Percentiles rank a stretch among this genome's conserved stretches.
phyloP scores from a whole-genome alignment of 2,797 vertebrate genomes.

The Orientallactaga sibirica region DNA sequence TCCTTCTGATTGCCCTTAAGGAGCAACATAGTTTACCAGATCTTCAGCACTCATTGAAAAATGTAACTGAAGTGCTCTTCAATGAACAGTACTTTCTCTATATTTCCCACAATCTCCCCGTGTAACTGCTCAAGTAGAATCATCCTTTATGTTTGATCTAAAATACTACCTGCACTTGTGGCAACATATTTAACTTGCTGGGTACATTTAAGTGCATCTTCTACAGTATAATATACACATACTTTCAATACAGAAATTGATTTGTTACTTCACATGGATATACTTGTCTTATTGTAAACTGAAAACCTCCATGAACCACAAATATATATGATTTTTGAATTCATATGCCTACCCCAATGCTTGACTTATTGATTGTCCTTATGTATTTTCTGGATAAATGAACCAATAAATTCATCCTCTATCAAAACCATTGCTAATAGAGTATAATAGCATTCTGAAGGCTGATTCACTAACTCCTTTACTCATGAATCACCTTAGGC shows the following conservation, averaged over 20 bases:
- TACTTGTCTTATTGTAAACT: constrained; percentile 9
- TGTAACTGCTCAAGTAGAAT: background rate
- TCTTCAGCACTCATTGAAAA: background rate
- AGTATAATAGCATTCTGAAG: constrained; percentile 46
- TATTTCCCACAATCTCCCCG: background rate
- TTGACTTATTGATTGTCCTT: background rate
- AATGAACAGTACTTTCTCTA: background rate
- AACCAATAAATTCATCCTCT: constrained; percentile 41
- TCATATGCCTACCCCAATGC: background rate
- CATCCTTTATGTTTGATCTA: background rate
- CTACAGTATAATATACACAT: constrained; percentile 9
- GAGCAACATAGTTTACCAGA: background rate
- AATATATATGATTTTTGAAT: background rate
- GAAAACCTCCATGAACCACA: background rate
- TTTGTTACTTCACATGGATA: background rate
- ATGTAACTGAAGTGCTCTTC: background rate
- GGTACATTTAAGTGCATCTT: background rate
- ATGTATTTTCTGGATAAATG: constrained; percentile 27
- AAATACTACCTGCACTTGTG: background rate
- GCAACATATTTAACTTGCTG: constrained; percentile 3
- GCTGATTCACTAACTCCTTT: constrained; percentile 43
- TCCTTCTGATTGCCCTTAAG: background rate
- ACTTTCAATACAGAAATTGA: constrained; percentile 1
- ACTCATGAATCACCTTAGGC: constrained; percentile 59
- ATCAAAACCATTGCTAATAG: constrained; percentile 44